Evolutionary conservation across 2,888 invertebrate genomes (phyloP).

Genomic region (Lasioglossum malachurum): DNA sequence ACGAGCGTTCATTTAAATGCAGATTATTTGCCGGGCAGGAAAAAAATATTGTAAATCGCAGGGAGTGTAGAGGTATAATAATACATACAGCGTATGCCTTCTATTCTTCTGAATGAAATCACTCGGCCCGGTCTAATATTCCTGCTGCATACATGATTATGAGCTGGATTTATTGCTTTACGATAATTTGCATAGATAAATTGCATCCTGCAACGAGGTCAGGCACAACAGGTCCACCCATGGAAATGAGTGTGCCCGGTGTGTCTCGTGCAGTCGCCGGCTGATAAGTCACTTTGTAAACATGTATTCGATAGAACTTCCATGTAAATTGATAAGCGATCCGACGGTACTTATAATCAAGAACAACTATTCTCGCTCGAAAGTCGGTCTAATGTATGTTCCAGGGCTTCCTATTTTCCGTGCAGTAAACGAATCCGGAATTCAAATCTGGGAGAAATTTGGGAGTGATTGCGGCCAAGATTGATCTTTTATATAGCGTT

Average conservation of each 20-base stretch:
- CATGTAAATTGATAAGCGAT: slow-evolving; percentile 6
- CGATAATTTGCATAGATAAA: slow-evolving; percentile 19
- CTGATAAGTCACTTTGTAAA: slow-evolving; percentile 12
- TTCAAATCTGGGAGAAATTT: no score
- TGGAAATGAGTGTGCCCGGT: slow-evolving; percentile 8
- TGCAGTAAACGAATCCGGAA: no score
- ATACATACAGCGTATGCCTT: not conserved
- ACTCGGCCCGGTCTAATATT: slow-evolving; percentile 23
- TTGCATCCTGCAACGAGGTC: slow-evolving; percentile 13
- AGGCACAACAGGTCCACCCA: slow-evolving; percentile 10
- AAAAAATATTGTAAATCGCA: not conserved
- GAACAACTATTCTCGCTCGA: not conserved
- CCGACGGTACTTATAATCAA: not conserved
- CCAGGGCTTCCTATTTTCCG: no score
- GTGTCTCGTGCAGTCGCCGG: not conserved
- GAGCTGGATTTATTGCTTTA: slow-evolving; percentile 19
- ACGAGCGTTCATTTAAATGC: slow-evolving; percentile 9
- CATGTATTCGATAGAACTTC: not conserved
- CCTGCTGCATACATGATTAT: not conserved
- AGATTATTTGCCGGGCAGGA: not conserved
- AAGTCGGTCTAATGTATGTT: not conserved
- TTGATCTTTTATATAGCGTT: no score
- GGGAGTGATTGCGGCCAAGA: no score
- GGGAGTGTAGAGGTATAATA: not conserved
- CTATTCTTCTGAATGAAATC: slow-evolving; percentile 19